Conservation (phyloP, 2,797 vertebrate species). For the Salmo trutta region DNA sequence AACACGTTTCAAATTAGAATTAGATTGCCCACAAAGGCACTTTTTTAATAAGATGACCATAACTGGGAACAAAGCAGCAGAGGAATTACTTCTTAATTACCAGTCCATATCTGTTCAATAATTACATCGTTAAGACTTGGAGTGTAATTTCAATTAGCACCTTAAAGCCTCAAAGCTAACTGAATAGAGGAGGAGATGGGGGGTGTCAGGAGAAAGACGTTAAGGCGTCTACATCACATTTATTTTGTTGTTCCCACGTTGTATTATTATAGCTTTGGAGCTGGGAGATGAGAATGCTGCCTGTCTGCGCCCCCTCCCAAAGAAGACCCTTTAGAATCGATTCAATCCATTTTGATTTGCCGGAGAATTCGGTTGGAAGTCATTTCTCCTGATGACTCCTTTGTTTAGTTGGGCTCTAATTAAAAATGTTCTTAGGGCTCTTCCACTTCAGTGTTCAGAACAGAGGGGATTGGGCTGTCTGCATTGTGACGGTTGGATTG, state of each 20-base stretch:
- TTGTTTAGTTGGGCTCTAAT: constrained; percentile 25
- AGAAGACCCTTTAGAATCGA: constrained; percentile 12
- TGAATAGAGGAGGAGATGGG: background rate
- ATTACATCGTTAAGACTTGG: constrained; percentile 57
- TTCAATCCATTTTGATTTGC: constrained; percentile 29
- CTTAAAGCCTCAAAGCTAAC: constrained; percentile 33
- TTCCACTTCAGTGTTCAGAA: background rate
- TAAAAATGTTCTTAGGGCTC: background rate
- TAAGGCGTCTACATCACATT: constrained; percentile 4
- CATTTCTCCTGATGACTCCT: constrained; percentile 29
- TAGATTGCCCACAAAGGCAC: constrained; percentile 28
- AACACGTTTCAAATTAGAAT: constrained; percentile 55
- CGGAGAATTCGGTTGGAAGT: constrained; percentile 18
- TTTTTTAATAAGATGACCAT: constrained; percentile 31
- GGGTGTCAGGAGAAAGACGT: background rate
- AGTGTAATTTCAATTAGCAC: constrained; percentile 58
- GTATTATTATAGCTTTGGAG: constrained; percentile 11
- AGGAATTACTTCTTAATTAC: constrained; percentile 66
- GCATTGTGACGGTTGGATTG: background rate
- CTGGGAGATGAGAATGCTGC: background rate
- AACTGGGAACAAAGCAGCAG: constrained; percentile 50
- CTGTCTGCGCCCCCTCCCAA: background rate
- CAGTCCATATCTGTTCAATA: constrained; percentile 56
- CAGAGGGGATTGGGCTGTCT: background rate
- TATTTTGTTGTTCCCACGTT: constrained; percentile 12